Percentiles rank a stretch among this genome's conserved stretches.
These are phyloP conservation scores for Eudasyphora cyanicolor DNA, from an alignment of 2,888 invertebrate species.

Conservation along the genomic window DNA sequence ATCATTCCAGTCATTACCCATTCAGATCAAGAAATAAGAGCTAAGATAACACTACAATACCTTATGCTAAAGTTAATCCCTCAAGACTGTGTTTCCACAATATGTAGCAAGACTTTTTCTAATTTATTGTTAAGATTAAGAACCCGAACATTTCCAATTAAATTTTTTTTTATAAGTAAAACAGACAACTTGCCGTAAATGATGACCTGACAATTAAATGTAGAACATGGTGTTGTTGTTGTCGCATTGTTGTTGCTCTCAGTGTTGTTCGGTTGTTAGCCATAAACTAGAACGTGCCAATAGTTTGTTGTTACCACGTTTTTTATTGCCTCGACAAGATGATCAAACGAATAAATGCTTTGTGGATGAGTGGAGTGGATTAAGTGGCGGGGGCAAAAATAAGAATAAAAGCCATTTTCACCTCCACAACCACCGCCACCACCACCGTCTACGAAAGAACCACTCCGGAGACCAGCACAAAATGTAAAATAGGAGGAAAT, in stretches of 20 bases:
- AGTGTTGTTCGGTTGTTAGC: constrained; percentile 6
- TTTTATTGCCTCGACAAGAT: constrained; percentile 18
- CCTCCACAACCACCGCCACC: not conserved
- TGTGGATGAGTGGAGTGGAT: no score
- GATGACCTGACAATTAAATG: constrained; percentile 56
- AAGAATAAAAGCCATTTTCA: not conserved
- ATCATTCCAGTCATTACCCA: not conserved
- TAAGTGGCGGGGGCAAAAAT: no score
- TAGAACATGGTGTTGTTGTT: constrained; percentile 30
- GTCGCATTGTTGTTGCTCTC: not conserved
- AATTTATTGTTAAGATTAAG: constrained; percentile 15
- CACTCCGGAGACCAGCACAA: constrained; percentile 45
- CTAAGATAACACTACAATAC: no score
- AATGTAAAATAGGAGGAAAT: constrained; percentile 34
- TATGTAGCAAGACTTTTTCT: not conserved
- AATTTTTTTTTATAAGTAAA: constrained; percentile 6
- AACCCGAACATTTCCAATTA: constrained; percentile 8
- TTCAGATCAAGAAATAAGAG: not conserved
- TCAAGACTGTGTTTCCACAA: not conserved
- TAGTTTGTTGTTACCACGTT: constrained; percentile 28
- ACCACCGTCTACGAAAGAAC: not conserved
- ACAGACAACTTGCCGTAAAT: constrained; percentile 24
- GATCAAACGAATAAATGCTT: constrained; percentile 18
- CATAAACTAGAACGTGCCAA: constrained; percentile 56
- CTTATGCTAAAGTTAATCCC: not conserved